These are phyloP conservation scores for Eublepharis macularius DNA, from an alignment of 2,113 vertebrate species.

Conservation along the genomic window DNA sequence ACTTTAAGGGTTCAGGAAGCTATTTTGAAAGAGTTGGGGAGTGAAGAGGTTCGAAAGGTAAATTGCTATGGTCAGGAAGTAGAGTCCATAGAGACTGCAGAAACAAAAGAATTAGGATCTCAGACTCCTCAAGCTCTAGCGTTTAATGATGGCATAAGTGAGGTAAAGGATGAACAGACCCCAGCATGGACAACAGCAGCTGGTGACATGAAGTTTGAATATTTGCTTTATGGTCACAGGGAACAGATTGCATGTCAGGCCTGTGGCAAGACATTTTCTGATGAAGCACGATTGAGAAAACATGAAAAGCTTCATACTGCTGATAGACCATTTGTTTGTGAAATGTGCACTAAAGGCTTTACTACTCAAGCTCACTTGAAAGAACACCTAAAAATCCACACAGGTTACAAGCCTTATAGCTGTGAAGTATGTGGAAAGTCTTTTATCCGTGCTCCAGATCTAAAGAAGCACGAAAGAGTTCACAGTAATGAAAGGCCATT, in stretches of 20 bases:
- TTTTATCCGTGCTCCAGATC: slow-evolving; percentile 94
- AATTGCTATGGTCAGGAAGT: slow-evolving; percentile 98
- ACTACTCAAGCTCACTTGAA: slow-evolving; percentile 97
- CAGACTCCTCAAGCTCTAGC: slow-evolving; percentile 90
- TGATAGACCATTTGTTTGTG: slow-evolving; percentile 93
- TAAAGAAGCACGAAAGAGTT: slow-evolving; percentile 95
- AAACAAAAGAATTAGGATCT: slow-evolving; percentile 84
- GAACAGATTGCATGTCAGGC: slow-evolving; percentile 93
- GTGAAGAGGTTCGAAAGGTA: slow-evolving; percentile 96
- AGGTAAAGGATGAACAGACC: slow-evolving; percentile 87
- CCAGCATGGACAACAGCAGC: slow-evolving; percentile 87
- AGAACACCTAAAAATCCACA: slow-evolving; percentile 98
- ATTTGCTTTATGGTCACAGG: slow-evolving; percentile 94
- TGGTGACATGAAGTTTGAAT: slow-evolving; percentile 98
- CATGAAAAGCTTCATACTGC: slow-evolving; percentile 95
- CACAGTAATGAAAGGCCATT: slow-evolving; percentile 98
- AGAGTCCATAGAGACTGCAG: slow-evolving; percentile 87
- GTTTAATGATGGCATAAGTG: slow-evolving; percentile 92
- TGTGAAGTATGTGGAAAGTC: slow-evolving; percentile 97
- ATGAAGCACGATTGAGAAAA: slow-evolving; percentile 91
- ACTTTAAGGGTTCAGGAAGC: slow-evolving; percentile 94
- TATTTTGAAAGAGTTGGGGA: slow-evolving; percentile 93
- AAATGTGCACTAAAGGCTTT: slow-evolving; percentile 98
- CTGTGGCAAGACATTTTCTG: slow-evolving; percentile 89
- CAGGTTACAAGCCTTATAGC: slow-evolving; percentile 96